Base-by-base conservation (phyloP, 2,888 invertebrate genomes). In the Melanchra persicariae region DNA sequence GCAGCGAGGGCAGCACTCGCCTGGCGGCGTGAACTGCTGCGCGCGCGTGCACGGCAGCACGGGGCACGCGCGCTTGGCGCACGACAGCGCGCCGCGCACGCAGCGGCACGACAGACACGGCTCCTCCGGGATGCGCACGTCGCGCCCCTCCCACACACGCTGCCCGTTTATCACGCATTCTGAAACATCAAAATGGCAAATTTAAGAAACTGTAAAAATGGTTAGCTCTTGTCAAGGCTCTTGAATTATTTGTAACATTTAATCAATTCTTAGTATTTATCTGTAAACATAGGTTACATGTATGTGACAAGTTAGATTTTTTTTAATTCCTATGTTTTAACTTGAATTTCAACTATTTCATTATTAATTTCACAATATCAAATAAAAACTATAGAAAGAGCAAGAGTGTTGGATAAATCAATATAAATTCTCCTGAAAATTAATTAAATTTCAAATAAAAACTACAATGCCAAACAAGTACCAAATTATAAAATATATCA, bases 41-140 rank as follows among this genome's bases (percentile, higher is more conserved):
- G 96, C 96, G 1, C 93, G 92, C 9, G 97, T 97, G 90, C 99
- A 99, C 82, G 98, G 98, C 47, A 99, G 96, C 10, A 99, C 98
- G 0, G 99, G 98, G 87, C 99, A 99, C 1, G 98, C 98, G 74
- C 97, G 97, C 89, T 98, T 98, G 54, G 97, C 96, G 90, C 99
- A 99, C 22, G 97, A 97, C 84, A 99, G 93, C 66, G 97, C 96
- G 19, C 97, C 97, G 84, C 96, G 96, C 83, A 97, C 96, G 91
- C 98, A 99, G 55, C 97, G 97, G 88, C 98, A 99, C 68, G 98
- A 98, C 76, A 98, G 95, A 88, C 98, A 99, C 4, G 98, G 98
- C 93, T 98, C 98, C 89, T 98, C 98, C 54, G 97, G 97, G 55
- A 98, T 97, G 57, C 97, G 97, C 55, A 98, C 98, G 77, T 98